Conservation (phyloP, 1,140 invertebrate genomes). For the Lineus longissimus region DNA sequence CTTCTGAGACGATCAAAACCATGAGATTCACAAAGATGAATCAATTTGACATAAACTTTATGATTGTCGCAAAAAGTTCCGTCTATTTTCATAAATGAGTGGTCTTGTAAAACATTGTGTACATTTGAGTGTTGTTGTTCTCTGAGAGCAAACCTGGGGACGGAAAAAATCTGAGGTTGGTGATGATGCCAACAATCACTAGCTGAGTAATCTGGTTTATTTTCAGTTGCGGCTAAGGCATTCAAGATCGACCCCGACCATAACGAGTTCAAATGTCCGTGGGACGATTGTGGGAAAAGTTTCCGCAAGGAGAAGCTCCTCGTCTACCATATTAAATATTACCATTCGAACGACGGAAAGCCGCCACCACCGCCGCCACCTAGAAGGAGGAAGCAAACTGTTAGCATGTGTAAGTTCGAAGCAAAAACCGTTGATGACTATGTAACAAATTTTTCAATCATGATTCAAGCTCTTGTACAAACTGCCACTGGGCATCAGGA, state of each 20-base stretch:
- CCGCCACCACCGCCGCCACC: constrained; percentile 7
- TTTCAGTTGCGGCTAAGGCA: constrained; percentile 32
- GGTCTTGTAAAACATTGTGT: too few species aligned
- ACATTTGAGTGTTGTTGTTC: too few species aligned
- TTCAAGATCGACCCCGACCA: constrained; percentile 52
- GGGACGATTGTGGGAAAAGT: constrained; percentile 77
- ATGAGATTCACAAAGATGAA: too few species aligned
- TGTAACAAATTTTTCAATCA: background rate
- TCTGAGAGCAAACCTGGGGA: too few species aligned
- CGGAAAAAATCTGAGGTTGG: too few species aligned
- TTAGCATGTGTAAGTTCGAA: constrained; percentile 36
- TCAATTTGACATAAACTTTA: too few species aligned
- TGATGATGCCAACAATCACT: too few species aligned
- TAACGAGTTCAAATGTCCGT: constrained; percentile 65
- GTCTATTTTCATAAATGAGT: too few species aligned
- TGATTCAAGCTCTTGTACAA: background rate
- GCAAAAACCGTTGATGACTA: background rate
- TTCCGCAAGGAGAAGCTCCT: constrained; percentile 85
- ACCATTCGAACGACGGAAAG: constrained; percentile 35
- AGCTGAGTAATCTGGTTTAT: too few species aligned
- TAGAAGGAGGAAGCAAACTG: constrained; percentile 30
- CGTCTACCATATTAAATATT: constrained; percentile 54
- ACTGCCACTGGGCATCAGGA: too few species aligned
- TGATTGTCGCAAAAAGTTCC: too few species aligned
- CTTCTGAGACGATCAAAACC: too few species aligned